phyloP scores from a whole-genome alignment of 2,888 invertebrate genomes.

The Coremacera marginata region DNA sequence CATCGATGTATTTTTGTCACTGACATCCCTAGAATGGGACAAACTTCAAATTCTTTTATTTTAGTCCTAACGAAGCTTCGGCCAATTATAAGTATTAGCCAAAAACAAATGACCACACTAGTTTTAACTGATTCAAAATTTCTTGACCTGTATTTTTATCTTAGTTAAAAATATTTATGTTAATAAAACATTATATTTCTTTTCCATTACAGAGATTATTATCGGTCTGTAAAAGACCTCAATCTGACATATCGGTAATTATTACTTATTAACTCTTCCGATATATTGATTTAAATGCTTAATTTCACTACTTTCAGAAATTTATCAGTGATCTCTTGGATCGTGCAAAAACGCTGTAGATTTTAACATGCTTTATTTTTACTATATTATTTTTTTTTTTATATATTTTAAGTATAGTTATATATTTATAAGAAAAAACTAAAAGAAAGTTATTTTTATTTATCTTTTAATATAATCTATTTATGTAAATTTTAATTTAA shows the following conservation, averaged over 20 bases:
- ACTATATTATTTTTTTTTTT: constrained; percentile 44
- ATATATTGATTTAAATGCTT: constrained; percentile 22
- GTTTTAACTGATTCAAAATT: no score
- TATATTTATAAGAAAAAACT: constrained; percentile 45
- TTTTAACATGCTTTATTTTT: constrained; percentile 42
- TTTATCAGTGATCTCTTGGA: constrained; percentile 91
- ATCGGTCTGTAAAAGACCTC: constrained; percentile 87
- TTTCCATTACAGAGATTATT: constrained; percentile 77
- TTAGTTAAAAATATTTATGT: no score
- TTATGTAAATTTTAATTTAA: constrained; percentile 3
- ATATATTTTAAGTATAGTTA: constrained; percentile 33
- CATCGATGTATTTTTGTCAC: no score
- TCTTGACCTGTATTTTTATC: no score
- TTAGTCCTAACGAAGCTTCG: no score
- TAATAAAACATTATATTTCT: constrained; percentile 37
- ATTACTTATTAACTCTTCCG: neutral
- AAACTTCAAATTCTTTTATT: no score
- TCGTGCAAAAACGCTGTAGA: constrained; percentile 85
- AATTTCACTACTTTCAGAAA: constrained; percentile 77
- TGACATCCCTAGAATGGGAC: no score
- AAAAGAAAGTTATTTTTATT: constrained; percentile 51
- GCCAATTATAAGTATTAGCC: no score
- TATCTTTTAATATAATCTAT: constrained; percentile 25
- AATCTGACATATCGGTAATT: constrained; percentile 86
- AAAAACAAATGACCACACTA: no score